Base-by-base conservation (phyloP, 2,797 vertebrate genomes). In the Sebastes hubbsi region DNA sequence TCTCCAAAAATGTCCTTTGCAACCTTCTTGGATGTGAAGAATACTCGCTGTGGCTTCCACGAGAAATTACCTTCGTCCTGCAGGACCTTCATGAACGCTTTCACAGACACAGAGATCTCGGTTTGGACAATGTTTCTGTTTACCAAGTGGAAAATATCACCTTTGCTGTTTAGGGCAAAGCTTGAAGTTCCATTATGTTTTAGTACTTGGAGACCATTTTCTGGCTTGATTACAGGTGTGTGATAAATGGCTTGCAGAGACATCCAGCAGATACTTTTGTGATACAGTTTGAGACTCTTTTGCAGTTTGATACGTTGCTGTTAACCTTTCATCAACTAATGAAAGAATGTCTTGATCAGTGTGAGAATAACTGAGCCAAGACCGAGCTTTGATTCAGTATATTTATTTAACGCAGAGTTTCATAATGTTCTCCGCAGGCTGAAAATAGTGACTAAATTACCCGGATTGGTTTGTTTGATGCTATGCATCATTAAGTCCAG, bases 41-140 rank as follows among this genome's bases (percentile, higher is more conserved):
- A 81, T 84, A 65, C 58, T 81, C 30, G 34, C 65, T 66, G 81
- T 34, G 36, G 75, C 25, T 74, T 84, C 30, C 68, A 76, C 63
- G 55, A 77, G 60, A 88, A 59, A 71, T 67, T 61, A 49, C 62
- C 61, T 63, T 72, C 27, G 49, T 65, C 78, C 81, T n/a, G 29
- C 42, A 25, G 70, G 78, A 79, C 70, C 30, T 76, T 80, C 63
- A 14, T 85, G 78, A 92, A 69, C 52, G 83, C 75, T 91, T 93
- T 83, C 54, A 85, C 91, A 92, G 92, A 88, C 80, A 29, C 55
- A 64, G 34, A 76, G 66, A 91, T 72, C 32, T 80, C 0, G 36
- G 72, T 81, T 86, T 92, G 83, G 88, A 91, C 52, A 78, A 72
- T 64, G 84, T 89, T 87, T 87, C 83, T 88, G 80, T 94, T 95